These are phyloP conservation scores for Hestina assimilis DNA, from an alignment of 1,140 invertebrate species.

Conservation along the genomic window DNA sequence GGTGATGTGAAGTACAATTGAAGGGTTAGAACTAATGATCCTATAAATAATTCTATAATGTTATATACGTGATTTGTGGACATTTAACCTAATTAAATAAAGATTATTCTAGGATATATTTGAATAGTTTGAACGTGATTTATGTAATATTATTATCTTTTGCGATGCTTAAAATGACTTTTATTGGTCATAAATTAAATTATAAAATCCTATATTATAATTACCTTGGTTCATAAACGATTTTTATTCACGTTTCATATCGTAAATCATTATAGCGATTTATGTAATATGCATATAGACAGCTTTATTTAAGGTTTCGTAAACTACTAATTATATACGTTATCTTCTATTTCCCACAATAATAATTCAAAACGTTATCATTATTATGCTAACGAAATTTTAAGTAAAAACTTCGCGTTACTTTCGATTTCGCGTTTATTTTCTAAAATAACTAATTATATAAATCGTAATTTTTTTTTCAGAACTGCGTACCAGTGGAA, in stretches of 20 bases:
- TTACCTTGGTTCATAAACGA: too few relatives aligned
- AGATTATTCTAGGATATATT: slow-evolving; percentile 32
- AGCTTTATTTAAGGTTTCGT: too few relatives aligned
- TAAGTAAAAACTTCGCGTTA: too few relatives aligned
- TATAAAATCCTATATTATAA: slow-evolving; percentile 12
- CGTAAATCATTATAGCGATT: too few relatives aligned
- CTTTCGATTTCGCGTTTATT: too few relatives aligned
- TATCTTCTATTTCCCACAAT: too few relatives aligned
- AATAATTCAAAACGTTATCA: too few relatives aligned
- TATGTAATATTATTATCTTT: slow-evolving; percentile 10
- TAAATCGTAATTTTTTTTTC: slow-evolving; percentile 26
- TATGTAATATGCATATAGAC: too few relatives aligned
- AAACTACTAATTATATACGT: too few relatives aligned
- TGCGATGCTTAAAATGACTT: slow-evolving; percentile 36
- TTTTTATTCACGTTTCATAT: too few relatives aligned
- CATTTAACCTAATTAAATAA: slow-evolving; percentile 45
- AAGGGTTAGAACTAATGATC: slow-evolving; percentile 23
- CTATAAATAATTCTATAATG: slow-evolving; percentile 39
- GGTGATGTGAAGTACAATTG: slow-evolving; percentile 2
- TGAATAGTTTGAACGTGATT: slow-evolving; percentile 39
- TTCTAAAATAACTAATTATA: not conserved
- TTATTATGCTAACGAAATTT: too few relatives aligned
- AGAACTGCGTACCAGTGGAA: slow-evolving; percentile 54
- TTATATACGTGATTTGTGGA: slow-evolving; percentile 43
- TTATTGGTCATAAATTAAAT: slow-evolving; percentile 51